phyloP scores from a whole-genome alignment of 1,140 invertebrate genomes.

The Aphelinus certus region DNA sequence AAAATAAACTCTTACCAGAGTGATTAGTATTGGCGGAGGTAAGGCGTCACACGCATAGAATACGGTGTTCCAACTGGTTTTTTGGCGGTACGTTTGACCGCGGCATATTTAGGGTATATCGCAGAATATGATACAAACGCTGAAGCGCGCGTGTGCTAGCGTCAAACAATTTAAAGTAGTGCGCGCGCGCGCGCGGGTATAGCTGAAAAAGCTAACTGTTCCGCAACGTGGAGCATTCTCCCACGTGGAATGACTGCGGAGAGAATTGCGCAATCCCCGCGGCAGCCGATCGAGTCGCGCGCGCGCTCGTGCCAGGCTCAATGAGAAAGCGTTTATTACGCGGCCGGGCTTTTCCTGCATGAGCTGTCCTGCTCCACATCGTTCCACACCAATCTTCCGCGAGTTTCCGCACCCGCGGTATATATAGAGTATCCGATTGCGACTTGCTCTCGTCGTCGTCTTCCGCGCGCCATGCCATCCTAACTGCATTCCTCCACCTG shows the following conservation, averaged over 20 bases:
- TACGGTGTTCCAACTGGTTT: too few relatives aligned
- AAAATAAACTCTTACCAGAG: too few relatives aligned
- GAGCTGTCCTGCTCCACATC: not conserved
- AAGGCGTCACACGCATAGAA: too few relatives aligned
- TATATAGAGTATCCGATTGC: not conserved
- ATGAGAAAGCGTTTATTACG: slow-evolving; percentile 11
- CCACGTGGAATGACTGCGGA: not conserved
- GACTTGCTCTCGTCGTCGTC: not conserved
- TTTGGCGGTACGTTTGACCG: too few relatives aligned
- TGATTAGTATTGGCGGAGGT: too few relatives aligned
- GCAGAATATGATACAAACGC: too few relatives aligned
- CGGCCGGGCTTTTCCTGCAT: not conserved
- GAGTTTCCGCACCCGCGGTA: not conserved
- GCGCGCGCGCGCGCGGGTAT: not conserved
- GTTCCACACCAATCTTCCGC: not conserved
- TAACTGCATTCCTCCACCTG: too few relatives aligned
- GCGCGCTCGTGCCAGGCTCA: not conserved
- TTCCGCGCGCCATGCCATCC: not conserved
- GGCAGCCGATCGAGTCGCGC: too few relatives aligned
- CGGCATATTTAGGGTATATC: too few relatives aligned
- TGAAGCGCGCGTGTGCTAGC: too few relatives aligned
- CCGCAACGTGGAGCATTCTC: not conserved
- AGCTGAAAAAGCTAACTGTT: slow-evolving; percentile 16
- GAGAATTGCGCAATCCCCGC: slow-evolving; percentile 13
- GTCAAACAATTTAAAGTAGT: slow-evolving; percentile 20